Conservation (phyloP, 1,140 invertebrate genomes). For the Oncopodura yosiiana region DNA sequence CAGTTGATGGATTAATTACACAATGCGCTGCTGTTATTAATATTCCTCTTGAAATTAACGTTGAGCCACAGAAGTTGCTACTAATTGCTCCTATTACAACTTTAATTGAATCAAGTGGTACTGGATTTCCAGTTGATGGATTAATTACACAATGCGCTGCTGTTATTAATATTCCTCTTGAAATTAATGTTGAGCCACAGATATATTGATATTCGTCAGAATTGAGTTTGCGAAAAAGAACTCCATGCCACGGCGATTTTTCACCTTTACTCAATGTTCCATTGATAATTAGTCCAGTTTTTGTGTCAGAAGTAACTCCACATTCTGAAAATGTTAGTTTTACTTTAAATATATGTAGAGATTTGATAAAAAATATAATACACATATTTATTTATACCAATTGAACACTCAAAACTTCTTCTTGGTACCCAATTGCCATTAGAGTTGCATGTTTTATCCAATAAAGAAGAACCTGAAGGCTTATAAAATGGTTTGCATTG, state of each 20-base stretch:
- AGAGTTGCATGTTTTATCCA: slow-evolving; percentile 8
- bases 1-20: not conserved
- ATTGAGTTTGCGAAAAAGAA: slow-evolving; percentile 6
- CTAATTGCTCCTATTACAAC: not conserved
- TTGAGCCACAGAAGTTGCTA: slow-evolving; percentile 17
- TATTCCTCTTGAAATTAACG: slow-evolving; percentile 1
- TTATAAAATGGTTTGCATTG: slow-evolving; percentile 13
- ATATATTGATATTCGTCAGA: slow-evolving; percentile 9
- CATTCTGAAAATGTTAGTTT: slow-evolving; percentile 8
- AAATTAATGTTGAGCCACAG: slow-evolving; percentile 20
- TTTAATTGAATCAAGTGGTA: not conserved
- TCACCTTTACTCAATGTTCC: slow-evolving; percentile 8
- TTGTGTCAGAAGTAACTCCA: slow-evolving; percentile 9
- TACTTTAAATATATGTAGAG: not conserved
- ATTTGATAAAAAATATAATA: too few species aligned
- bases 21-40: slow-evolving; percentile 12
- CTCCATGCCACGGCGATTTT: slow-evolving; percentile 20
- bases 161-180: slow-evolving; percentile 10
- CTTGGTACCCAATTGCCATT: slow-evolving; percentile 14
- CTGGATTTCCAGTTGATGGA: not conserved
- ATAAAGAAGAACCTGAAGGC: slow-evolving; percentile 4
- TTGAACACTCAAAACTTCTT: slow-evolving; percentile 15
- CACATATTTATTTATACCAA: not conserved
- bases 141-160: slow-evolving; percentile 22
- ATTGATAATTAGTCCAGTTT: slow-evolving; percentile 17